Percentiles rank a stretch among this genome's conserved stretches.
phyloP scores from a whole-genome alignment of 2,888 invertebrate genomes.

The Lasioglossum leucozonium region DNA sequence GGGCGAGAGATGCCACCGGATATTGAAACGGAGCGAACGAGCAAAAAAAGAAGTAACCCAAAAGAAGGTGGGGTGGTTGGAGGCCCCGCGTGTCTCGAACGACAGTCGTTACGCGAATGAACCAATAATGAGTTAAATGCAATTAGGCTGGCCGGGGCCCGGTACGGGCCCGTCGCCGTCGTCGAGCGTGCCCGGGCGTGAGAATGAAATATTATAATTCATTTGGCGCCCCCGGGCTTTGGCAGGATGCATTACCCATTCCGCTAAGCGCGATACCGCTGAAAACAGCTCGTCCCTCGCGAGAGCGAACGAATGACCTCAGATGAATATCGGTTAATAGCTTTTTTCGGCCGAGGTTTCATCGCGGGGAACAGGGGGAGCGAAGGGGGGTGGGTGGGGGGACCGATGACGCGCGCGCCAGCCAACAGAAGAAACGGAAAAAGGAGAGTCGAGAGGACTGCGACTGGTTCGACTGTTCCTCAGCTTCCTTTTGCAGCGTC shows the following conservation, averaged over 20 bases:
- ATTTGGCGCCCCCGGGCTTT: slow-evolving; percentile 77
- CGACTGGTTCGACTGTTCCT: neutral
- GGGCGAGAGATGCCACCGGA: slow-evolving; percentile 25
- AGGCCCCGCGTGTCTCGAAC: slow-evolving; percentile 46
- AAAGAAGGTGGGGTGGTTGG: neutral
- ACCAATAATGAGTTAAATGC: slow-evolving; percentile 74
- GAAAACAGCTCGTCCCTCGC: slow-evolving; percentile 59
- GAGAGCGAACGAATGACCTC: slow-evolving; percentile 78
- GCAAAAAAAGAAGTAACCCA: slow-evolving; percentile 25
- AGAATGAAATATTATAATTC: slow-evolving; percentile 81
- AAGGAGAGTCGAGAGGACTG: neutral
- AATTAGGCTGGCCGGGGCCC: slow-evolving; percentile 62
- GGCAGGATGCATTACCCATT: slow-evolving; percentile 75
- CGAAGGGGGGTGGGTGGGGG: too few relatives aligned
- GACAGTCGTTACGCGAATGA: slow-evolving; percentile 53
- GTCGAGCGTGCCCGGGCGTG: slow-evolving; percentile 71
- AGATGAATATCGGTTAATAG: slow-evolving; percentile 83
- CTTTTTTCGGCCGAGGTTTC: slow-evolving; percentile 79
- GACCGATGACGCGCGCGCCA: neutral
- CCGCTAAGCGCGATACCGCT: slow-evolving; percentile 74
- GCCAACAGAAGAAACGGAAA: neutral
- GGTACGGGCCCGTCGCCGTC: slow-evolving; percentile 64
- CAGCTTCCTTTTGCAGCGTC: neutral
- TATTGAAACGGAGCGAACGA: slow-evolving; percentile 2
- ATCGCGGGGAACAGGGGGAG: slow-evolving; percentile 37